Percentiles rank a stretch among this genome's conserved stretches.
These are phyloP conservation scores for Aplidium turbinatum DNA, from an alignment of 23 tunicate genomes.

Conservation along the genomic window DNA sequence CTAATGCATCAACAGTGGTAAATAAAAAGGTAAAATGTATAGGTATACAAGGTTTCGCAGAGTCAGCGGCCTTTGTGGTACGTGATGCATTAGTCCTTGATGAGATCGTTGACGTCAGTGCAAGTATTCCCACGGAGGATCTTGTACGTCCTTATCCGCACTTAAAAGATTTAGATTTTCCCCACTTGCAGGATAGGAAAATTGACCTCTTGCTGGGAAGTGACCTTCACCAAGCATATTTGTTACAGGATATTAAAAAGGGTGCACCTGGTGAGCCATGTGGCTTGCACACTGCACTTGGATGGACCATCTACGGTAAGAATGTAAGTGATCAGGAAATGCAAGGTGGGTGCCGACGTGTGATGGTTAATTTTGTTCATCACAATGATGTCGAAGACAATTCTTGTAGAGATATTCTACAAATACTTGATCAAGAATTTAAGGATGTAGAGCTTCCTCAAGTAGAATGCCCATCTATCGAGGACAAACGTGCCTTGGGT, in stretches of 20 bases:
- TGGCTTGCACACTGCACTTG: slow-evolving; percentile 15
- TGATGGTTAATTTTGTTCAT: slow-evolving; percentile 12
- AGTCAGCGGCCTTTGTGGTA: background rate
- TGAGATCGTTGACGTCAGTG: slow-evolving; percentile 5
- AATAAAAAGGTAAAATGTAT: background rate
- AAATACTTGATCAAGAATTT: slow-evolving; percentile 12
- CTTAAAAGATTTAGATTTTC: background rate
- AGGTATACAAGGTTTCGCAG: background rate
- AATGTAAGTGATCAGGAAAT: background rate
- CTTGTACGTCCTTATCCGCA: slow-evolving; percentile 3
- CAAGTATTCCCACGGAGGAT: background rate
- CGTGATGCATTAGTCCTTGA: slow-evolving; percentile 1
- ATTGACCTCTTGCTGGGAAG: background rate
- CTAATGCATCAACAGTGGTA: background rate
- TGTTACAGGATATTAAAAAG: background rate
- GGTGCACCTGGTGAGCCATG: background rate
- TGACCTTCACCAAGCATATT: slow-evolving; percentile 10
- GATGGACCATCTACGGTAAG: slow-evolving; percentile 10
- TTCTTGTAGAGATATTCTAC: background rate
- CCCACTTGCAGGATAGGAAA: background rate
- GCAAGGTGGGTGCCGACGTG: too few species aligned
- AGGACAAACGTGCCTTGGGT: slow-evolving; percentile 10
- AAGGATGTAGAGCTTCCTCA: background rate
- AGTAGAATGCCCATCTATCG: background rate
- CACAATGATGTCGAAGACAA: background rate